These are phyloP conservation scores for Tylochromis polylepis DNA, from an alignment of 2,113 vertebrate genomes.

Conservation along the genomic window DNA sequence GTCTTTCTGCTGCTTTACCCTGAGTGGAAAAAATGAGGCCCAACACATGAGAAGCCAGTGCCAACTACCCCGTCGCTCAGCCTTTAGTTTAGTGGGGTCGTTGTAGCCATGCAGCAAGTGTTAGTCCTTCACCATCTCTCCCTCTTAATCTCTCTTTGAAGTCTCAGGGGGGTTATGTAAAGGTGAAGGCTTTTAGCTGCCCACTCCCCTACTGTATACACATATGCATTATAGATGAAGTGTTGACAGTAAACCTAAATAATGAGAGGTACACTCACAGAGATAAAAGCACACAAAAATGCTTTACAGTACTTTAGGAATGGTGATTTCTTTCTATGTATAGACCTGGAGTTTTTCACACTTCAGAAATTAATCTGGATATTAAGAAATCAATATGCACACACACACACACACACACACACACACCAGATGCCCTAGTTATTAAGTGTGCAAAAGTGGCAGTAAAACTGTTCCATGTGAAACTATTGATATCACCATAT, in stretches of 20 bases:
- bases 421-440: conserved; percentile 22
- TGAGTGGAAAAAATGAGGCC: neutral
- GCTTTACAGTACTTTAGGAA: neutral
- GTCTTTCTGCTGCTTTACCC: neutral
- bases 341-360: conserved; percentile 12
- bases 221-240: neutral
- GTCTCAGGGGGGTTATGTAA: conserved; percentile 45
- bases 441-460: conserved; percentile 10
- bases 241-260: neutral
- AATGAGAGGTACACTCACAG: neutral
- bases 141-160: conserved; percentile 70
- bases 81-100: neutral
- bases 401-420: neutral
- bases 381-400: conserved; percentile 30
- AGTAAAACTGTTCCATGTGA: conserved; percentile 35
- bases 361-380: conserved; percentile 30
- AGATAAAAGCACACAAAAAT: neutral
- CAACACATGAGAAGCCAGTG: conserved; percentile 9
- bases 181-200: conserved; percentile 50
- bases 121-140: conserved; percentile 31
- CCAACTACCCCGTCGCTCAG: neutral
- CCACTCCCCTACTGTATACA: conserved; percentile 5
- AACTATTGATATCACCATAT: conserved; percentile 34
- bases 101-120: conserved; percentile 29
- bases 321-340: conserved; percentile 1